Conservation (phyloP, 2,113 vertebrate species). For the cattle (Bos taurus) region DNA sequence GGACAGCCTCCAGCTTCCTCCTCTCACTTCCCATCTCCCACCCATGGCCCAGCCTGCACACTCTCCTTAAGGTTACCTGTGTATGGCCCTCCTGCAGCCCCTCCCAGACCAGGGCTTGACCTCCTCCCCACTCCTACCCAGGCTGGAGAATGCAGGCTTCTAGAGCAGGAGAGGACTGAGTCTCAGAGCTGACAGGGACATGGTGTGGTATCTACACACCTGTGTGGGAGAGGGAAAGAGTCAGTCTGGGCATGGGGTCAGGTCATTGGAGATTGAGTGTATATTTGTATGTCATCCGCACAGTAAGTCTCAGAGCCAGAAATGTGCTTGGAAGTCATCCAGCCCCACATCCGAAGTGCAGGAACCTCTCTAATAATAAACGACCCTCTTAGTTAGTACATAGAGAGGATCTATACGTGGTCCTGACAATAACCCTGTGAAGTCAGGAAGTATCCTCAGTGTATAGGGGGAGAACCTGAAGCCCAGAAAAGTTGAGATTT, state of each 20-base stretch:
- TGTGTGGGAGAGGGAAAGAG: not conserved
- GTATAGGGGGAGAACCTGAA: not conserved
- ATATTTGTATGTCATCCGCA: not conserved
- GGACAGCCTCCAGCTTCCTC: not conserved
- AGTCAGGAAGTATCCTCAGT: not conserved
- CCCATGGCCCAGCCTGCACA: not conserved
- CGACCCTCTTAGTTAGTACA: not conserved
- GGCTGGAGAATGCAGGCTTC: not conserved
- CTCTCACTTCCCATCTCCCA: not conserved
- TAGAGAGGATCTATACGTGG: not conserved
- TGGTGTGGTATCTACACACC: not conserved
- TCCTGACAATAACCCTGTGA: not conserved
- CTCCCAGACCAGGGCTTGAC: not conserved
- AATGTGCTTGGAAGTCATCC: not conserved
- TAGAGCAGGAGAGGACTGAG: not conserved
- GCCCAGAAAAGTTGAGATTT: not conserved
- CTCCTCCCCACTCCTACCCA: not conserved
- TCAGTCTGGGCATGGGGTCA: not conserved
- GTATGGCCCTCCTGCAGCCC: not conserved
- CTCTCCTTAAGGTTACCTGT: not conserved
- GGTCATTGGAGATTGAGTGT: not conserved
- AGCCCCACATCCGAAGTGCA: not conserved
- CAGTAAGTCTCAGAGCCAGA: not conserved
- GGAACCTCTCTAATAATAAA: not conserved
- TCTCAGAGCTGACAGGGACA: not conserved